A percentile compares a stretch with the other conserved stretches of the same genome.
Evolutionary conservation across 2,113 vertebrate genomes (phyloP).

Genomic region (Cyanistes caeruleus): DNA sequence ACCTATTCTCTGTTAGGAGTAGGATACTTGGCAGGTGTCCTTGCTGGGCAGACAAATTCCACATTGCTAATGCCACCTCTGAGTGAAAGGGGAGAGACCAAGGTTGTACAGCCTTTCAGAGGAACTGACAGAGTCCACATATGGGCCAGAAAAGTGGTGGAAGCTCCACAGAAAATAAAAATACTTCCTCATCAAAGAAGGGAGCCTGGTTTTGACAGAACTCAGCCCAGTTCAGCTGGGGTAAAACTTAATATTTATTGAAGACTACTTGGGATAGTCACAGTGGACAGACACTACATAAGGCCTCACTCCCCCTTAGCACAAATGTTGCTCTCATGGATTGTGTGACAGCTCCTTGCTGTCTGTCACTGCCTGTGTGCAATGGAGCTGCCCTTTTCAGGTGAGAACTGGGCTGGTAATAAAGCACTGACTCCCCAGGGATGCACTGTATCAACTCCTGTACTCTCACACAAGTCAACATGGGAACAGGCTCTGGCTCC

Average conservation of each 20-base stretch:
- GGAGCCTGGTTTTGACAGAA: neutral
- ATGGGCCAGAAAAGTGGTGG: neutral
- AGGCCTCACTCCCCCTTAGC: slow-evolving; percentile 20
- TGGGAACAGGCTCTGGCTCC: slow-evolving; percentile 22
- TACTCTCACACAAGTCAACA: neutral
- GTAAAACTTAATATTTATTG: slow-evolving; percentile 47
- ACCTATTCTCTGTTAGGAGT: neutral
- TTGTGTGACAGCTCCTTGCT: neutral
- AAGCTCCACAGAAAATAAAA: neutral
- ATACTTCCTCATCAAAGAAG: neutral
- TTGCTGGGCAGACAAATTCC: neutral
- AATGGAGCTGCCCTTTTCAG: neutral
- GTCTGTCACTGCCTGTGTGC: neutral
- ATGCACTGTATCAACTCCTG: neutral
- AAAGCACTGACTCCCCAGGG: neutral
- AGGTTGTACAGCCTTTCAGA: neutral
- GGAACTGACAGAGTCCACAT: neutral
- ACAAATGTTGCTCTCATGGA: neutral
- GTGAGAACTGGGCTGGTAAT: neutral
- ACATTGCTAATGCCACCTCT: neutral
- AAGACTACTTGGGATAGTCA: neutral
- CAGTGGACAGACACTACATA: slow-evolving; percentile 12
- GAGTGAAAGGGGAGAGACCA: neutral
- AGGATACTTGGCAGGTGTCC: neutral
- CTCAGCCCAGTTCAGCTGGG: neutral